These are phyloP conservation scores for Bactericera cockerelli DNA, from an alignment of 1,140 invertebrate species.

Conservation along the genomic window DNA sequence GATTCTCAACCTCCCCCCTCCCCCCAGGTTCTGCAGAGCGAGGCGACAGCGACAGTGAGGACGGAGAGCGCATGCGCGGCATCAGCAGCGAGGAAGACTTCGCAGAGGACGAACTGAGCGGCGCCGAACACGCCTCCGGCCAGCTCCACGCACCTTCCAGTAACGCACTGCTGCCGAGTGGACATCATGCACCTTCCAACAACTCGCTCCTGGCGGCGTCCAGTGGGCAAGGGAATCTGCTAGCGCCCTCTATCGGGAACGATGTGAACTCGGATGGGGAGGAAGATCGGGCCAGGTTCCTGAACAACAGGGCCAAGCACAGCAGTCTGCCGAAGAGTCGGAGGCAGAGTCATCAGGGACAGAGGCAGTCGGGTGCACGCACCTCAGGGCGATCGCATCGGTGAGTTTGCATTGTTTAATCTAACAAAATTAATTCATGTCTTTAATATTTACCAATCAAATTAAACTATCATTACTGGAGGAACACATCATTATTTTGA, in stretches of 20 bases:
- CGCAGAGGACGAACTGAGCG: constrained; percentile 46
- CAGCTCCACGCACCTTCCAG: constrained; percentile 29
- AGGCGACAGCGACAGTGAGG: constrained; percentile 36
- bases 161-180: constrained; percentile 19
- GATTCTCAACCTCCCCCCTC: too few species aligned
- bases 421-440: too few species aligned
- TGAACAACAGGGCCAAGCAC: constrained; percentile 14
- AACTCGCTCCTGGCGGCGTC: not conserved
- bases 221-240: too few species aligned
- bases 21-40: constrained; percentile 26
- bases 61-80: constrained; percentile 35
- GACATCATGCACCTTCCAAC: constrained; percentile 16
- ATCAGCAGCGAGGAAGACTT: constrained; percentile 47
- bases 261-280: constrained; percentile 23
- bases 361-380: not conserved
- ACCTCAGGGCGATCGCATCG: not conserved
- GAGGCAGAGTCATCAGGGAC: not conserved
- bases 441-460: too few species aligned
- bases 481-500: too few species aligned
- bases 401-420: not conserved
- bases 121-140: constrained; percentile 32
- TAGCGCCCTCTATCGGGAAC: constrained; percentile 21
- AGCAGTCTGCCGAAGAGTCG: constrained; percentile 21
- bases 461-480: too few species aligned
- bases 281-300: constrained; percentile 18